These are phyloP conservation scores for Drosophila formosana DNA, from an alignment of 2,888 invertebrate species.

Conservation along the genomic window DNA sequence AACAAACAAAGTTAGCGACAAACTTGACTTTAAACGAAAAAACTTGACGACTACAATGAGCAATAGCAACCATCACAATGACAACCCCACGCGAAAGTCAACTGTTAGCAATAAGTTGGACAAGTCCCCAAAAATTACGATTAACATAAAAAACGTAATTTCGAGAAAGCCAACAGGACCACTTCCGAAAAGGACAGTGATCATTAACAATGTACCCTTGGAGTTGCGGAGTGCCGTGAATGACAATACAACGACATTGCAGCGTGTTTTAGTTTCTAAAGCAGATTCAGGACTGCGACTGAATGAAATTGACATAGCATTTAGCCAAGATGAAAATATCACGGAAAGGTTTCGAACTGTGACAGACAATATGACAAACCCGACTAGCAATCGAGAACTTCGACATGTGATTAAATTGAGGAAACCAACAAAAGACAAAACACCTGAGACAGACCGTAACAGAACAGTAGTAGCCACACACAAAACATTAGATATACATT, in stretches of 20 bases:
- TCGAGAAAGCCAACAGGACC: conserved; percentile 55
- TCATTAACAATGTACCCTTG: conserved; percentile 83
- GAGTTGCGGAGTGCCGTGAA: conserved; percentile 75
- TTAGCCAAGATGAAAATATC: not conserved
- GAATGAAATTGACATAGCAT: not conserved
- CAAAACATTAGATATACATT: not conserved
- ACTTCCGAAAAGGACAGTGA: conserved; percentile 74
- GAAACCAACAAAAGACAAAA: conserved; percentile 13
- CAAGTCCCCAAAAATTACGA: conserved; percentile 65
- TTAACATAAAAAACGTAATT: conserved; percentile 59
- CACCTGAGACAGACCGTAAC: conserved; percentile 17
- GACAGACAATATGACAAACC: conserved; percentile 13
- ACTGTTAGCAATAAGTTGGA: conserved; percentile 82
- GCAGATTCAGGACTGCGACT: not conserved
- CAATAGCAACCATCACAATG: conserved; percentile 32
- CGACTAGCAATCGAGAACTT: conserved; percentile 16
- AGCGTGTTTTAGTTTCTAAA: not conserved
- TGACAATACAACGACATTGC: conserved; percentile 27
- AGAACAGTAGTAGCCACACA: conserved; percentile 16
- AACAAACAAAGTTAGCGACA: conserved; percentile 86
- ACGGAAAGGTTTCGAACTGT: not conserved
- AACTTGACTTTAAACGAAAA: conserved; percentile 87
- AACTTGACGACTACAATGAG: conserved; percentile 71
- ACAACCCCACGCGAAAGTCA: conserved; percentile 77
- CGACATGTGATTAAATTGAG: conserved; percentile 13